Evolutionary conservation across 2,797 vertebrate species (phyloP), one percentile per base, ranked within the genome.

Genomic region (Steatocranus sp.): DNA sequence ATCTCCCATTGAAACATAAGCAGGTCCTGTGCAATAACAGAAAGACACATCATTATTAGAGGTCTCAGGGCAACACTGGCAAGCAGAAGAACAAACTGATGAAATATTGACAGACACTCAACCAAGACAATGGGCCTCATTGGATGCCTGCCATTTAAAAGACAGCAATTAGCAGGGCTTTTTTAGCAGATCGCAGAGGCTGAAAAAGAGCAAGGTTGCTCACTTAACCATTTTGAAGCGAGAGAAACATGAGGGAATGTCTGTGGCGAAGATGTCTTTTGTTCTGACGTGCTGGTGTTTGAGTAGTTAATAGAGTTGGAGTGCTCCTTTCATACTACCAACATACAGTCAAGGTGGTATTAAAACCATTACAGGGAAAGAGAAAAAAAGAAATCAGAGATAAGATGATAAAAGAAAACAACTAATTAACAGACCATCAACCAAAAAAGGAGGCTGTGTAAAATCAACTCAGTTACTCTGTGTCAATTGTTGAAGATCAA

Each of bases 121-220:
- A 73, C 27, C 75, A 73, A 88, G 81, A 92, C 83, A 92, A 91
- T 79, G 53, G 66, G 76, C 77, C 70, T 89, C 50, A 90, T 74
- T 88, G 76, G 85, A 86, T 76, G 78, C 51, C 78, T 90, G 87
- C 90, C 90, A 86, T 87, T 89, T 90, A 84, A 85, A 84, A 89
- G 82, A 88, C 83, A 70, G 77, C 88, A 88, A 90, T 92, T 92
- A 92, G 51, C 78, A 56, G 68, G 53, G 25, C 43, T 91, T 87
- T 83, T 79, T 84, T 23, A 84, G 77, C 25, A 53, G 77, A 90
- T 90, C 15, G 8, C 73, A 38, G 80, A 79, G 56, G 79, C 82
- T 87, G 79, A 83, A 88, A 88, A 84, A 68, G 32, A 84, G 74
- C 50, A 88, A 58, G 54, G 78, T 73, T 86, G 50, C 61, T 83